Base-by-base conservation (phyloP, 2,888 invertebrate species). In the Chrysotoxum bicinctum region DNA sequence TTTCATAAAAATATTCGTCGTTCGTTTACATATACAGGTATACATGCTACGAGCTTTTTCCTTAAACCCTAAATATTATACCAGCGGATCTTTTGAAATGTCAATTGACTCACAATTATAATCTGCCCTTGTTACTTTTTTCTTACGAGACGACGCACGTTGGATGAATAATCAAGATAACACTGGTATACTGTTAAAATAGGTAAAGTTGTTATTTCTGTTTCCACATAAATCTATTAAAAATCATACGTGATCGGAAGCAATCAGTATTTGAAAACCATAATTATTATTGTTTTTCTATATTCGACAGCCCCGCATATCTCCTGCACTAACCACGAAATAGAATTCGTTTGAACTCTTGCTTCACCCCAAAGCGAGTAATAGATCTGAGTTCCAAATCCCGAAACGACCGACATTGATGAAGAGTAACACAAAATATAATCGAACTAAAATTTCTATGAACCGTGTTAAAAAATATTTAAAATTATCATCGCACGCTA, bases 231-330 rank as follows among this genome's bases (percentile, higher is more conserved):
- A 76, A 72, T 76, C 76, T 72, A 72, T 84, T 72, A 58, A 62
- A 76, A 76, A 72, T 73, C 75, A 87, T 73, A 77, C 87, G 87
- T 87, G 87, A 87, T 87, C 87, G 87, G 87, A 87, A 87, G 83
- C 83, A 87, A 87, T 87, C 87, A 87, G 83, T 75, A 72, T 70
- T 73, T 37, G 52, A 76, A 84, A 62, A 54, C 66, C 30, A 79
- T 73, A 80, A 80, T 80, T 80, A 76, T 70, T 79, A 66, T 66
- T 50, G 66, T 66, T 35, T 76, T 35, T 48, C 45, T 40, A 52
- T 40, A 52, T 52, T 72, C 58, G 35, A 68, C 43, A 26, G 54
- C 76, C 48, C 45, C 45, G 32, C 9, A 54, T 23, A 50, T 60
- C 45, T 45, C 52, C 52, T 26, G 5, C 14, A 7, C 12, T 12